Conservation (phyloP, 2,113 vertebrate genomes). For the Atlantisia rogersi region DNA sequence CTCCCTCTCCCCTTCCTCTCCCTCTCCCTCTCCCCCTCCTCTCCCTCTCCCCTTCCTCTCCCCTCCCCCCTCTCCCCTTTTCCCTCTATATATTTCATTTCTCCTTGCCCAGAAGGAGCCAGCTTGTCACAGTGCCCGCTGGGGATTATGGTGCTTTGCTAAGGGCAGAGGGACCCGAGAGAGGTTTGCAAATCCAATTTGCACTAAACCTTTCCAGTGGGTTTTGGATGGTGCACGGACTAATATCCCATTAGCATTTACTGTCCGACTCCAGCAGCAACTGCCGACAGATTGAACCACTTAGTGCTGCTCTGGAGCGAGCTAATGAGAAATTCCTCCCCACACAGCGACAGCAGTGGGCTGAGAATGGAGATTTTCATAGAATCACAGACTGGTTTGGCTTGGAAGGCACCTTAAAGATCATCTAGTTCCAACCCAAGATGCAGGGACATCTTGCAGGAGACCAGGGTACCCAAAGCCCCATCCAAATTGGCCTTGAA, state of each 20-base stretch:
- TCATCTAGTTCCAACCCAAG: no score
- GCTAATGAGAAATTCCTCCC: background rate
- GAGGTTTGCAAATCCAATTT: conserved; percentile 54
- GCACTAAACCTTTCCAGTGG: background rate
- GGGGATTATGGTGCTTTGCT: background rate
- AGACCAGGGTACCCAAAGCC: no score
- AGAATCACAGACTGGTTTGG: no score
- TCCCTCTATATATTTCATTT: fast-evolving
- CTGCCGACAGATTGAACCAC: conserved; percentile 14
- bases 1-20: no score
- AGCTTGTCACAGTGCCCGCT: background rate
- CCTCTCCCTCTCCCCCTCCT: no score
- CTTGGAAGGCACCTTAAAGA: no score
- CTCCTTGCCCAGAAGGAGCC: background rate
- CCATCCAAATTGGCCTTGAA: no score
- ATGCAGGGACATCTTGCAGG: no score
- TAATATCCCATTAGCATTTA: background rate
- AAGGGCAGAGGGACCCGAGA: background rate
- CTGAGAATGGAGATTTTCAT: background rate
- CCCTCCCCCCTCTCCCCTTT: no score
- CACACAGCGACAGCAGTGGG: background rate
- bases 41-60: no score
- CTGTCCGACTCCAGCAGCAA: background rate
- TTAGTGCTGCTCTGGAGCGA: background rate
- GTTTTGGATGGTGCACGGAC: background rate